A percentile compares a stretch with the other conserved stretches of the same genome.
These are phyloP conservation scores for Xiphydria camelus DNA, from an alignment of 2,888 invertebrate species.

Conservation along the genomic window DNA sequence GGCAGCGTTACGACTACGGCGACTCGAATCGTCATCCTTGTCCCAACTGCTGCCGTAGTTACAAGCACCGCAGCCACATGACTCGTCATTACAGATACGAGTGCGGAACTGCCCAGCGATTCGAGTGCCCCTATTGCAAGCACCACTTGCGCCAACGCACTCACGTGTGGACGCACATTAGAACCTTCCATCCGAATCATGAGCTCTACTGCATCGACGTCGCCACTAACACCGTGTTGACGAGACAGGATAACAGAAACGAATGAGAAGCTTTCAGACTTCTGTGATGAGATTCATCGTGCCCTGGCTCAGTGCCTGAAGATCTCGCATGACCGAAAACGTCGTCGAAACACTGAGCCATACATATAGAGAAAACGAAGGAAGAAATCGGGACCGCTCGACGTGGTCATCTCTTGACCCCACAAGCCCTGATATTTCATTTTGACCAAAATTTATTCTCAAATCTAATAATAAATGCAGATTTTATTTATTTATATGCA, in stretches of 20 bases:
- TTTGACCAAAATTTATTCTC: no score
- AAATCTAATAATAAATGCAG: no score
- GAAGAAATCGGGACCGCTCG: no score
- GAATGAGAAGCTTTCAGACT: constrained; percentile 23
- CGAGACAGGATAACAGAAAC: constrained; percentile 30
- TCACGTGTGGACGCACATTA: constrained; percentile 52
- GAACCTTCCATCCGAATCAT: constrained; percentile 42
- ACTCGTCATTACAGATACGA: constrained; percentile 62
- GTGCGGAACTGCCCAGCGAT: constrained; percentile 53
- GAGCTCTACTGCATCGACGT: constrained; percentile 50
- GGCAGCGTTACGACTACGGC: background rate
- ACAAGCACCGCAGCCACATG: constrained; percentile 66
- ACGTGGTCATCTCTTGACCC: no score
- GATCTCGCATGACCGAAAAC: background rate
- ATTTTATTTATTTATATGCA: no score
- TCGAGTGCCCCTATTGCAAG: constrained; percentile 55
- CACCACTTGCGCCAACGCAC: constrained; percentile 48
- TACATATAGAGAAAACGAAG: no score
- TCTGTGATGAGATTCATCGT: background rate
- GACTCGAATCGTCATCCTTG: constrained; percentile 54
- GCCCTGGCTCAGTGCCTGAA: background rate
- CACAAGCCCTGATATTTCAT: no score
- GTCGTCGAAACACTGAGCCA: background rate
- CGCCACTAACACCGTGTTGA: constrained; percentile 41
- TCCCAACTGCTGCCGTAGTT: constrained; percentile 63